Evolutionary conservation across 2,888 invertebrate genomes (phyloP).

Genomic region (Epsilonema sp.): DNA sequence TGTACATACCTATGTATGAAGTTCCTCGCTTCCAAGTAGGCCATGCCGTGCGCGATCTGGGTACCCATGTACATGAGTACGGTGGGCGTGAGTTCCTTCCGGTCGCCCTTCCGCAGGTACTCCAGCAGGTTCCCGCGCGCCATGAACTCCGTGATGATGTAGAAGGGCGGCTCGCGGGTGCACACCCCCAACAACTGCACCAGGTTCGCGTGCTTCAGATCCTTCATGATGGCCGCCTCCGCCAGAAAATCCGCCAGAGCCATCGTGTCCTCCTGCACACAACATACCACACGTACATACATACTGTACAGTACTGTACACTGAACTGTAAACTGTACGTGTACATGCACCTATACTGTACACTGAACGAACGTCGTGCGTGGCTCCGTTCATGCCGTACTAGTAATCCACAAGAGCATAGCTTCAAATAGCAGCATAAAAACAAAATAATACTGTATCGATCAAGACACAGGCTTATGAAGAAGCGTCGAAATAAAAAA

Average conservation of each 20-base stretch:
- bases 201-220: conserved; percentile 96
- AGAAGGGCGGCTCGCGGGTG: conserved; percentile 93
- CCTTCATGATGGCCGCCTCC: conserved; percentile 98
- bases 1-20: conserved; percentile 79
- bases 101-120: conserved; percentile 64
- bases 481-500: no score
- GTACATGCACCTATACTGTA: no score
- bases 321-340: no score
- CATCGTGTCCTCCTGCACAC: conserved; percentile 75
- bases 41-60: conserved; percentile 98
- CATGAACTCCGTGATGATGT: conserved; percentile 99
- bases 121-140: conserved; percentile 90
- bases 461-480: no score
- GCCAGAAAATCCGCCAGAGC: conserved; percentile 94
- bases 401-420: no score
- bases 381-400: no score
- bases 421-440: no score
- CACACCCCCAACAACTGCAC: conserved; percentile 94
- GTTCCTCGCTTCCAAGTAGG: conserved; percentile 78
- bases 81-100: conserved; percentile 61
- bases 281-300: no score
- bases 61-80: conserved; percentile 97
- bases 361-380: no score
- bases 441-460: no score
- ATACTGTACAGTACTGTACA: no score